These are phyloP conservation scores for Idaea aversata DNA, from an alignment of 2,888 invertebrate genomes.

Conservation along the genomic window DNA sequence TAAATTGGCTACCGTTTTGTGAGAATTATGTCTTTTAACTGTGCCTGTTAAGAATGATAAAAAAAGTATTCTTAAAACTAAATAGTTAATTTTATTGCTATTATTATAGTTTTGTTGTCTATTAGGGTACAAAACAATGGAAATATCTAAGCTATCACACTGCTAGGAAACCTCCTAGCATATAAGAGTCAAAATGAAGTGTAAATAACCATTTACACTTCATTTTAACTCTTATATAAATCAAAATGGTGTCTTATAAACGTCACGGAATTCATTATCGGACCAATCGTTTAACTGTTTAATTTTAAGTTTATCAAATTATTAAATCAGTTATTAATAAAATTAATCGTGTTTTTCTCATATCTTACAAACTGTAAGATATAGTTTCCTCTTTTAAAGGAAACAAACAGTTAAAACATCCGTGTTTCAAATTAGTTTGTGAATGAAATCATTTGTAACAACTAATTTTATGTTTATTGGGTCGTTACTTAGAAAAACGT, in stretches of 20 bases:
- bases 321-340: slow-evolving; percentile 12
- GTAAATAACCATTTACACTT: too few relatives aligned
- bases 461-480: slow-evolving; percentile 2
- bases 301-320: slow-evolving; percentile 16
- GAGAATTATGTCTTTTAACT: slow-evolving; percentile 8
- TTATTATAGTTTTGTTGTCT: not conserved
- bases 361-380: slow-evolving; percentile 10
- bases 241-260: not conserved
- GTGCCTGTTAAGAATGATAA: not conserved
- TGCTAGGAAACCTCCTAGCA: too few relatives aligned
- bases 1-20: slow-evolving; percentile 24
- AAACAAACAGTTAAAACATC: slow-evolving; percentile 27
- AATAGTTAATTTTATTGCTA: not conserved
- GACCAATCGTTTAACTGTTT: not conserved
- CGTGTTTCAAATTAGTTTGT: slow-evolving; percentile 23
- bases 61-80: not conserved
- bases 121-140: not conserved
- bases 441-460: slow-evolving; percentile 8
- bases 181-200: too few relatives aligned
- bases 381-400: slow-evolving; percentile 25
- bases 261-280: not conserved
- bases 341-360: slow-evolving; percentile 8
- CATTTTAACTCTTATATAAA: not conserved
- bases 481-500: not conserved
- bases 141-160: too few relatives aligned